Evolutionary conservation across 2,888 invertebrate species (phyloP), one percentile per base, ranked within the genome.

Genomic region (Apamea sordens): DNA sequence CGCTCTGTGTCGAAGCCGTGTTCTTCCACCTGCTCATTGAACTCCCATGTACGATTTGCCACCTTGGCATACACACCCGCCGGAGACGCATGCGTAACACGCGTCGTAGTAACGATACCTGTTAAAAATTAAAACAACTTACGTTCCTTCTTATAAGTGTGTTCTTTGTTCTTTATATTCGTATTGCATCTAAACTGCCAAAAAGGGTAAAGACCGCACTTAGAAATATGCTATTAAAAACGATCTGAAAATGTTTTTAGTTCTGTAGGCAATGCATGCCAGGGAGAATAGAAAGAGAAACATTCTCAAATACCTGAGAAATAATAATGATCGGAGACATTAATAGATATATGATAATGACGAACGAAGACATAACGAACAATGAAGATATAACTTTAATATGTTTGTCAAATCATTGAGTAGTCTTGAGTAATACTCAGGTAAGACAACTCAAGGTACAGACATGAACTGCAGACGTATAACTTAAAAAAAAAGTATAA

Each of bases 51-150:
- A 0, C 98, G 97, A 83, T 97, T 95, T 0, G 98, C 97, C 0
- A 95, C 94, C 90, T 98, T 97, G 0, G 98, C 98, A 91, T 97
- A 98, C 0, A 97, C 94, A 1, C 97, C 97, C 0, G 98, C 97
- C 0, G 98, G 98, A 5, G 98, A 98, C 0, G 98, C 98, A 92
- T 98, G 98, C 0, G 98, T 98, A 0, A 98, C 96, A 74, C 98
- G 97, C 0, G 98, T 98, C 0, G 98, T 98, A 0, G 98, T 98
- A 11, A 98, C 98, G 7, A 98, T 91, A 11, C 98, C 98, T 82
- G 96, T 53, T 63, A 18, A n/a, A 71, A 24, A 32, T 10, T 61
- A 28, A 50, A 8, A 21, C 28, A 10, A 28, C n/a, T 21, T 36
- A 69, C 8, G 18, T 69, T 11, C 6, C 5, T 21, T 5, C n/a